These are phyloP conservation scores for Atta cephalotes DNA, from an alignment of 1,140 invertebrate species.

Conservation along the genomic window DNA sequence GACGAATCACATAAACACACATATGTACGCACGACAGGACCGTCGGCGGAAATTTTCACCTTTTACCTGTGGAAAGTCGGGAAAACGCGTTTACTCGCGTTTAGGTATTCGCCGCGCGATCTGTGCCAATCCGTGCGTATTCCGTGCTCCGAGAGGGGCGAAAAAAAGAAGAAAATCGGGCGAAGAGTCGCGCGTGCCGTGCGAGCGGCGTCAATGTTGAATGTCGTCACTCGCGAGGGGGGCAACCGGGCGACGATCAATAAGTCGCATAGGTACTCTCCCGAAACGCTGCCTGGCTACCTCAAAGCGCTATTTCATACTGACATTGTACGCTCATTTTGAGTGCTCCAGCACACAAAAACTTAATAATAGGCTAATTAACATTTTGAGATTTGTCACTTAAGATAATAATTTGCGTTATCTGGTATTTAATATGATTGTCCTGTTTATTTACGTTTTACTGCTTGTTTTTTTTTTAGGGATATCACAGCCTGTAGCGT, in stretches of 20 bases:
- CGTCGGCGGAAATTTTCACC: not conserved
- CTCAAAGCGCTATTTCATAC: too few relatives aligned
- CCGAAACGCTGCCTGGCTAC: slow-evolving; percentile 36
- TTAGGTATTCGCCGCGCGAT: not conserved
- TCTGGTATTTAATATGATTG: too few relatives aligned
- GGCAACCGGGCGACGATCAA: slow-evolving; percentile 74
- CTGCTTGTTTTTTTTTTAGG: too few relatives aligned
- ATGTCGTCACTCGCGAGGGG: slow-evolving; percentile 49
- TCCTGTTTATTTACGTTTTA: too few relatives aligned
- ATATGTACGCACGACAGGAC: too few relatives aligned
- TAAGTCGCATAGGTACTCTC: slow-evolving; percentile 63
- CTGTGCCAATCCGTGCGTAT: not conserved
- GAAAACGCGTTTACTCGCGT: not conserved
- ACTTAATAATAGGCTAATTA: too few relatives aligned
- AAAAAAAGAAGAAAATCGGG: slow-evolving; percentile 57
- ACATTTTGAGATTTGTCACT: too few relatives aligned
- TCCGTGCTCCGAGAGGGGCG: not conserved
- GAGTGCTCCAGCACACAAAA: too few relatives aligned
- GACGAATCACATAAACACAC: not conserved
- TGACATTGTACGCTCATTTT: too few relatives aligned
- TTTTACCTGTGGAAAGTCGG: slow-evolving; percentile 37
- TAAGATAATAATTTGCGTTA: too few relatives aligned
- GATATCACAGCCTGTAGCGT: too few relatives aligned
- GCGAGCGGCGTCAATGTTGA: slow-evolving; percentile 64
- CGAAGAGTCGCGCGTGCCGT: not conserved